phyloP scores from a whole-genome alignment of 2,797 vertebrate genomes.

The Mus minutoides region DNA sequence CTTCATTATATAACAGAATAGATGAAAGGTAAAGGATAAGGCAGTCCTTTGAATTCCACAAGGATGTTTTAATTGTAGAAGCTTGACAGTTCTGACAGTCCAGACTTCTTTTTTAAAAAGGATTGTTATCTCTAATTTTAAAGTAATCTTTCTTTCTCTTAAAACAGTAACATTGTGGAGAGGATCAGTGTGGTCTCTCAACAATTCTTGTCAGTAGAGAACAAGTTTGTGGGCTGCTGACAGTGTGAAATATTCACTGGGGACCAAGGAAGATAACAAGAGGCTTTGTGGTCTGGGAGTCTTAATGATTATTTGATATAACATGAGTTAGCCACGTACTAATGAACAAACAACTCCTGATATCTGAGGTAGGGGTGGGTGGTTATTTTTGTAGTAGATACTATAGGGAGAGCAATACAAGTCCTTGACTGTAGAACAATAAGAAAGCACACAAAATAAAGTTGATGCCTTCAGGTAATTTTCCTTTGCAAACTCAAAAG shows the following conservation, averaged over 20 bases:
- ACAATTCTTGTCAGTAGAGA: constrained; percentile 1
- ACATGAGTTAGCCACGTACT: neutral
- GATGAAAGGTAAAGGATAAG: neutral
- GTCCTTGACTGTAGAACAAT: neutral
- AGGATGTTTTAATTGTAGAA: constrained; percentile 38
- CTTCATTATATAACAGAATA: neutral
- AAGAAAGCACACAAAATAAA: neutral
- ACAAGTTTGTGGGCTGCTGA: constrained; percentile 37
- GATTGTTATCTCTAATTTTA: constrained; percentile 59
- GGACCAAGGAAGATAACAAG: neutral
- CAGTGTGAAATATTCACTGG: constrained; percentile 15
- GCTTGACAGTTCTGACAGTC: constrained; percentile 30
- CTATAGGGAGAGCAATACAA: neutral
- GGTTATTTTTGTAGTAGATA: neutral
- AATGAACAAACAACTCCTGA: neutral
- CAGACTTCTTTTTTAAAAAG: constrained; percentile 59
- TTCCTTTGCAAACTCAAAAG: neutral
- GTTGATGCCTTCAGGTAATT: neutral
- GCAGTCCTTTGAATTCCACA: neutral
- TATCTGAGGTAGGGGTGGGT: neutral
- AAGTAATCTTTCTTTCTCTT: constrained; percentile 55
- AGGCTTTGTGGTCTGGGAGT: constrained; percentile 20
- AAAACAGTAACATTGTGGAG: neutral
- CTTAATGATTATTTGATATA: neutral
- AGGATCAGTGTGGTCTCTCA: constrained; percentile 52